Base-by-base conservation (phyloP, 1,140 invertebrate species). In the Aphidius gifuensis region DNA sequence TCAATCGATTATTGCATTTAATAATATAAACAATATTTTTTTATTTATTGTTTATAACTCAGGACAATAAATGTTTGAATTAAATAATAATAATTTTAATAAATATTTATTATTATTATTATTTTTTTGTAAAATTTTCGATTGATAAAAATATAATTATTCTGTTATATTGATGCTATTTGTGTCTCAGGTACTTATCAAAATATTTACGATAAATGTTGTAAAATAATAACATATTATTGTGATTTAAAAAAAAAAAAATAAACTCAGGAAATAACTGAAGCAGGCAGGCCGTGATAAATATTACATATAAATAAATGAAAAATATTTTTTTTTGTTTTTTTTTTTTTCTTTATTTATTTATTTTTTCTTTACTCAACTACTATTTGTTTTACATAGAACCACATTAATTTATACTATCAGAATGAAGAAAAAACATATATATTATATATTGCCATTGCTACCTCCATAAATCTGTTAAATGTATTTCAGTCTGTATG, bases 271-370 rank as follows among this genome's bases (percentile, higher is more conserved):
- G 78, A 78, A 80, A 32, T 32, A 79, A 74, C 74, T 77, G 68
- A 81, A 80, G 77, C 78, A 81, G 75, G 70, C 79, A 81, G 78
- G 79, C 79, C 78, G 79, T 80, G 78, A 81, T 81, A 16, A 16
- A 75, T 70, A 68, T 65, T 71, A 70, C 75, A 76, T 70, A 74
- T 75, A 60, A 77, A 71, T 74, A 74, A 50, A 75, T 79, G 78
- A 71, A 72, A 71, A 72, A 65, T 74, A 74, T 63, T 73, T 66
- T 72, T 68, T 70, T 72, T 71, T 70, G 60, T 71, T 74, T 64
- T 66, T 72, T 66, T 62, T 72, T 75, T 60, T 72, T 75, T 76
- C 68, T 16, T 16, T 16, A 16, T 74, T 78, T 71, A 70, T 76
- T 76, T 75, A 69, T 75, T 77, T 72, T 76, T 76, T 58, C 23